Evolutionary conservation across 1,140 invertebrate genomes (phyloP).

Genomic region (Drosophila serrata): DNA sequence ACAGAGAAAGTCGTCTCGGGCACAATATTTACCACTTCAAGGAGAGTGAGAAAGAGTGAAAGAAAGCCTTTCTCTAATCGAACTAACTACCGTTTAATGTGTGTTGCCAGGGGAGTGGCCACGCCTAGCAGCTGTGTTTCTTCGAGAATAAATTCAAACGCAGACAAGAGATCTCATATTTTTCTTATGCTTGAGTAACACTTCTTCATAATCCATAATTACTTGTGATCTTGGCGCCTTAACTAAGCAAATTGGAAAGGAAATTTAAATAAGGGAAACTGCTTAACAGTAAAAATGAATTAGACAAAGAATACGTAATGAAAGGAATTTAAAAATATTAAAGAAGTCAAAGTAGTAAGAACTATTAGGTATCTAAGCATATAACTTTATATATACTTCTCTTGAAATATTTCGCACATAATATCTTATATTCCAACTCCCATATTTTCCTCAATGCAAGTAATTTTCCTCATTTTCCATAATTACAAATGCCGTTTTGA

Average conservation of each 20-base stretch:
- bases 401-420: not conserved
- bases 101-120: constrained; percentile 29
- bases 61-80: constrained; percentile 51
- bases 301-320: too few relatives aligned
- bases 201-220: constrained; percentile 71
- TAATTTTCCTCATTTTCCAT: constrained; percentile 65
- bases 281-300: not conserved
- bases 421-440: not conserved
- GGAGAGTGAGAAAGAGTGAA: not conserved
- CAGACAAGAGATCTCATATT: constrained; percentile 32
- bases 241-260: constrained; percentile 66
- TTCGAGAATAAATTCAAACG: not conserved
- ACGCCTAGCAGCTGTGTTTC: constrained; percentile 40
- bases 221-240: constrained; percentile 55
- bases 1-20: constrained; percentile 37
- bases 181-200: constrained; percentile 51
- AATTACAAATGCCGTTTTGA: constrained; percentile 58
- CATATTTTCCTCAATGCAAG: constrained; percentile 44
- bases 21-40: constrained; percentile 51
- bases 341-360: too few relatives aligned
- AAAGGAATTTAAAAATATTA: not conserved
- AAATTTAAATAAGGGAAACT: constrained; percentile 55
- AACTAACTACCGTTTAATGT: constrained; percentile 80
- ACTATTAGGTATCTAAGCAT: too few relatives aligned
- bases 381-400: not conserved